These are phyloP conservation scores for Parnassius smintheus DNA, from an alignment of 2,888 invertebrate species.

Conservation along the genomic window DNA sequence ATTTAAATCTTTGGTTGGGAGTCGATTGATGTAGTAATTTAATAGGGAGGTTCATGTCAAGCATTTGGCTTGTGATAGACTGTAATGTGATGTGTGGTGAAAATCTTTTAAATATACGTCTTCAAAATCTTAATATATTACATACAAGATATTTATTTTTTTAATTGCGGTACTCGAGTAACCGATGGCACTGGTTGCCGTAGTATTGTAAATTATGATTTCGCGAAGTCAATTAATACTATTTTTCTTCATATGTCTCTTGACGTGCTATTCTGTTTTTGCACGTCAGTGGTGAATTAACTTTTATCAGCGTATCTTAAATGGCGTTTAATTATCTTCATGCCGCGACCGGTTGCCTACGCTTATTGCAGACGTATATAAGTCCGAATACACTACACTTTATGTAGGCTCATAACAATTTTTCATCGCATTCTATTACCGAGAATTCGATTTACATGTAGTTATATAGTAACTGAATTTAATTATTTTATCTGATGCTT, in stretches of 20 bases:
- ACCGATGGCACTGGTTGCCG: not conserved
- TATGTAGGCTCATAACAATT: constrained; percentile 37
- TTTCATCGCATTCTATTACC: constrained; percentile 37
- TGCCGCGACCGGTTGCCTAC: constrained; percentile 31
- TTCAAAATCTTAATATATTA: too few relatives aligned
- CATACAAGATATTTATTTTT: not conserved
- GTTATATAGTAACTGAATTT: constrained; percentile 12
- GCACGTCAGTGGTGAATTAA: constrained; percentile 34
- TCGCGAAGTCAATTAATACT: constrained; percentile 28
- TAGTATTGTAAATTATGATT: constrained; percentile 1
- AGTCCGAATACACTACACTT: constrained; percentile 33
- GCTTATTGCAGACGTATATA: constrained; percentile 36
- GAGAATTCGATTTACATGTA: constrained; percentile 4
- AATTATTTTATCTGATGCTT: not conserved
- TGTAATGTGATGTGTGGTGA: not conserved
- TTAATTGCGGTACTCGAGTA: not conserved
- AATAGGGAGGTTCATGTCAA: too few relatives aligned
- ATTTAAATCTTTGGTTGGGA: too few relatives aligned
- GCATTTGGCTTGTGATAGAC: too few relatives aligned
- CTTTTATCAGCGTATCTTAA: constrained; percentile 46
- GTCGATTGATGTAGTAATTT: too few relatives aligned
- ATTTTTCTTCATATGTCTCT: constrained; percentile 28
- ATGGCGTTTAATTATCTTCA: constrained; percentile 41
- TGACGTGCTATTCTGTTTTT: constrained; percentile 24
- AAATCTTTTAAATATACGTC: too few relatives aligned